Percentiles rank a stretch among this genome's conserved stretches.
Conservation (phyloP, 2,888 invertebrate genomes). For the Dascillus cervinus region DNA sequence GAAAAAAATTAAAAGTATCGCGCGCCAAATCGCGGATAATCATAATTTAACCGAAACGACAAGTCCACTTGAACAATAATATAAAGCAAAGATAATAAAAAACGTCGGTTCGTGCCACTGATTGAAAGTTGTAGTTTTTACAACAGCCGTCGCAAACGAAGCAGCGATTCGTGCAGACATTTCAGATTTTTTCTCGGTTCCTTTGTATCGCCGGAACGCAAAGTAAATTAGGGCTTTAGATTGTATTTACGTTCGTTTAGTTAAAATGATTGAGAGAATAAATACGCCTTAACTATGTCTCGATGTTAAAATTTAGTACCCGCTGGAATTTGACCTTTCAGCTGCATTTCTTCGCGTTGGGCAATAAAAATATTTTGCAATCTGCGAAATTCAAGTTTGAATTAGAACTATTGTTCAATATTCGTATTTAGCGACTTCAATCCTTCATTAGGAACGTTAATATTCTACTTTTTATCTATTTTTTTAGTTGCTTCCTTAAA, state of each 20-base stretch:
- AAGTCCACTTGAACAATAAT: slow-evolving; percentile 14
- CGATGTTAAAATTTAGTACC: too few relatives aligned
- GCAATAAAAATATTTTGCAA: too few relatives aligned
- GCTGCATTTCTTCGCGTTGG: too few relatives aligned
- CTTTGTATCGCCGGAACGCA: slow-evolving; percentile 27
- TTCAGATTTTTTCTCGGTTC: slow-evolving; percentile 27
- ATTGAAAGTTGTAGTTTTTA: slow-evolving; percentile 28
- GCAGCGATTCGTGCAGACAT: slow-evolving; percentile 28
- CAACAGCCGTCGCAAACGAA: slow-evolving; percentile 25
- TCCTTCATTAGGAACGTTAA: too few relatives aligned
- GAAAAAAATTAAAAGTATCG: too few relatives aligned
- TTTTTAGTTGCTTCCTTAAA: too few relatives aligned
- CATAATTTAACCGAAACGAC: slow-evolving; percentile 9
- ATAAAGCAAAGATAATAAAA: slow-evolving; percentile 18
- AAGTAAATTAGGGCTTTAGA: slow-evolving; percentile 26
- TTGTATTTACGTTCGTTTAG: slow-evolving; percentile 21
- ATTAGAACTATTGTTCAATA: too few relatives aligned
- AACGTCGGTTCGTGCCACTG: slow-evolving; percentile 26
- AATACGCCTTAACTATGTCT: slow-evolving; percentile 14
- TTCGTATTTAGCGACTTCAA: too few relatives aligned
- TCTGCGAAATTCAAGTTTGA: too few relatives aligned
- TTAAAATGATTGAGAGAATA: slow-evolving; percentile 15
- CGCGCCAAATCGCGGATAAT: too few relatives aligned
- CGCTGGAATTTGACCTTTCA: too few relatives aligned
- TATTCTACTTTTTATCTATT: too few relatives aligned